Conservation (phyloP, 2,888 invertebrate species). For the Microplitis deprimator region DNA sequence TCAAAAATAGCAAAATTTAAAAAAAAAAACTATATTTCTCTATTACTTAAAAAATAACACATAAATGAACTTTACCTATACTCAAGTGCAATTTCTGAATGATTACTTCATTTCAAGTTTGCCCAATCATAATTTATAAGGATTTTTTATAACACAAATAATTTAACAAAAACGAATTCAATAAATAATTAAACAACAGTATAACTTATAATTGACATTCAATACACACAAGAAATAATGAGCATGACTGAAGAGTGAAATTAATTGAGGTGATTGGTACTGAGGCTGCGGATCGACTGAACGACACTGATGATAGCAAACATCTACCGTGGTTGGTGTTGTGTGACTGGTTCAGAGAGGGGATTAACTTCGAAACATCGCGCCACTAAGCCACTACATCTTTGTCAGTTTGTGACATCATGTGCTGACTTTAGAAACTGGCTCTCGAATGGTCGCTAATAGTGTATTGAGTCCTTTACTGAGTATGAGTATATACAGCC, state of each 20-base stretch:
- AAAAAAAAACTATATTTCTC: too few species aligned
- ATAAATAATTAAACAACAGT: constrained; percentile 1
- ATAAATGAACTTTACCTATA: too few species aligned
- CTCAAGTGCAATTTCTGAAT: too few species aligned
- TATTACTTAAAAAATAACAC: too few species aligned
- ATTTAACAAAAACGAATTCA: not conserved
- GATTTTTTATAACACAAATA: constrained; percentile 6
- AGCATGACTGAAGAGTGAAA: constrained; percentile 14
- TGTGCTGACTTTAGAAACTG: constrained; percentile 26
- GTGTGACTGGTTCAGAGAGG: constrained; percentile 41
- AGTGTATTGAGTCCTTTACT: constrained; percentile 21
- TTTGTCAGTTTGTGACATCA: constrained; percentile 27
- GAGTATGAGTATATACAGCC: too few species aligned
- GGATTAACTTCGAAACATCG: constrained; percentile 44
- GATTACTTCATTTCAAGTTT: not conserved
- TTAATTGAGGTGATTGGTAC: constrained; percentile 46
- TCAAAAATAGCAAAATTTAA: too few species aligned
- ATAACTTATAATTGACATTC: not conserved
- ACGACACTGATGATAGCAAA: constrained; percentile 65
- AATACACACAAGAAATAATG: not conserved
- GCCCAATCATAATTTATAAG: not conserved
- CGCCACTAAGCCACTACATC: constrained; percentile 33
- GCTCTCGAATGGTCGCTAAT: constrained; percentile 30
- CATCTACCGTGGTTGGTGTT: constrained; percentile 61
- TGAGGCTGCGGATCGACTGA: constrained; percentile 65